Percentiles rank a stretch among this genome's conserved stretches.
Evolutionary conservation across 2,797 vertebrate genomes (phyloP).

Genomic region (Leptatherina wallacei): DNA sequence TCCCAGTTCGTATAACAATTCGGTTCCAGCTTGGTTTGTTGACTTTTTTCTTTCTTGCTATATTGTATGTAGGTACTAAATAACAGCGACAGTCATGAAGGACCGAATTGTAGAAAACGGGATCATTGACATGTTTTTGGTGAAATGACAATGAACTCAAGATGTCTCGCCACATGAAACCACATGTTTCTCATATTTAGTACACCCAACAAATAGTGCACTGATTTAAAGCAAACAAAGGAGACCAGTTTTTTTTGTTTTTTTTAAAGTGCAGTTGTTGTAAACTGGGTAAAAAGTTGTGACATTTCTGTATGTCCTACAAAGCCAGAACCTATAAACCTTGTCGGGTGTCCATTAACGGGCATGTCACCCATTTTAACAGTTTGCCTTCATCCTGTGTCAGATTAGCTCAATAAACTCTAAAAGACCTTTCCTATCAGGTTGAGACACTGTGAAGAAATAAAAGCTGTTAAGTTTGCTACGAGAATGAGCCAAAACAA

Average conservation of each 20-base stretch:
- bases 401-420: neutral
- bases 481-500: neutral
- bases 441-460: neutral
- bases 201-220: neutral
- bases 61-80: too few relatives aligned
- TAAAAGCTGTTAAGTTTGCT: neutral
- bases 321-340: slow-evolving; percentile 3
- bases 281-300: neutral
- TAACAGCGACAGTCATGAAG: too few relatives aligned
- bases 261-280: neutral
- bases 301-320: neutral
- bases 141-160: neutral
- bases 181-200: neutral
- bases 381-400: slow-evolving; percentile 13
- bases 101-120: neutral
- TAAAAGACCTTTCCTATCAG: neutral
- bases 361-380: slow-evolving; percentile 10
- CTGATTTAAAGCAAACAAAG: neutral
- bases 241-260: neutral
- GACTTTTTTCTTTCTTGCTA: too few relatives aligned
- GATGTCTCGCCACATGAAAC: neutral
- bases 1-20: neutral
- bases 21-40: neutral
- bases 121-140: neutral
- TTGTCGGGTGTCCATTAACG: slow-evolving; percentile 23